Percentiles rank a stretch among this genome's conserved stretches.
Evolutionary conservation across 1,140 invertebrate species (phyloP).

Genomic region (Temnothorax nylanderi): DNA sequence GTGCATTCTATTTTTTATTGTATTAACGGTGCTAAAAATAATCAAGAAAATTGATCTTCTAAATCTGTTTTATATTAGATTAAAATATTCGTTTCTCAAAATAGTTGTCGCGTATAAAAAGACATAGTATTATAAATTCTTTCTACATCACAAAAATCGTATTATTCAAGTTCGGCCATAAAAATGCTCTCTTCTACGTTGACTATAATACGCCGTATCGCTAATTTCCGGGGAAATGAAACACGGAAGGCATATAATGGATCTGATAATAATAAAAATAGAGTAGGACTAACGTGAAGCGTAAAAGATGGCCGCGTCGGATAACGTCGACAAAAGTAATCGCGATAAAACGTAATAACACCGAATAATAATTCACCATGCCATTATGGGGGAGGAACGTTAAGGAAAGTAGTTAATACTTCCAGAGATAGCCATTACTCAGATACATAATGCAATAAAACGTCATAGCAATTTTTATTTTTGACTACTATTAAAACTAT

Average conservation of each 20-base stretch:
- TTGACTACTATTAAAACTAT: not conserved
- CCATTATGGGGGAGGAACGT: not conserved
- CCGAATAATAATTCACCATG: constrained; percentile 27
- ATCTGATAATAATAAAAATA: constrained; percentile 58
- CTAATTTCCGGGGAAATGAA: constrained; percentile 53
- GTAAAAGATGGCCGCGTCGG: constrained; percentile 22
- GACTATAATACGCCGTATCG: constrained; percentile 8
- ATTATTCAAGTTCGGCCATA: not conserved
- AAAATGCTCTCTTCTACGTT: not conserved
- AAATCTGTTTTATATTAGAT: no score
- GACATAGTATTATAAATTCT: not conserved
- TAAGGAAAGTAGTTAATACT: not conserved
- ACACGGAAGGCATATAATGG: constrained; percentile 48
- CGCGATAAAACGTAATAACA: constrained; percentile 38
- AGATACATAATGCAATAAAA: not conserved
- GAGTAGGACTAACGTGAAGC: not conserved
- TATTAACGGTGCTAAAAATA: not conserved
- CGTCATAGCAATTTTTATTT: not conserved
- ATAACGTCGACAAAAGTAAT: constrained; percentile 42
- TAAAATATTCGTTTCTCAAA: not conserved
- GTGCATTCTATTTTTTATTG: not conserved
- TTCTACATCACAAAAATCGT: constrained; percentile 7
- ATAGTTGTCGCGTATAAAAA: not conserved
- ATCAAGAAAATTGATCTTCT: not conserved
- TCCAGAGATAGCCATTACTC: not conserved